phyloP scores from a whole-genome alignment of 2,888 invertebrate genomes.

The Drosophila neutralis region DNA sequence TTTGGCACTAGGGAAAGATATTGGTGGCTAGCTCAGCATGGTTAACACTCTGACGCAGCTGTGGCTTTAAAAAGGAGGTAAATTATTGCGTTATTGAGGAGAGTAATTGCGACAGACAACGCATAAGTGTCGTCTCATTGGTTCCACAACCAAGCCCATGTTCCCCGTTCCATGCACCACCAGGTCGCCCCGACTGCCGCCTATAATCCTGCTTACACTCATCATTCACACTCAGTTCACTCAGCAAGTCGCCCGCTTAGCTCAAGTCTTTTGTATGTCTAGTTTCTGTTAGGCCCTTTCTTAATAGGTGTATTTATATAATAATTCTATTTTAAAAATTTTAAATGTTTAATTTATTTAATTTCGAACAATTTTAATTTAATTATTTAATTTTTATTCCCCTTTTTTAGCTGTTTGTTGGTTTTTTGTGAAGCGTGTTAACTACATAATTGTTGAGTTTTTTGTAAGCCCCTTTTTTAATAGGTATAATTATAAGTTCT shows the following conservation, averaged over 20 bases:
- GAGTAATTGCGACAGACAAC: constrained; percentile 70
- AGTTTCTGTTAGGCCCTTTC: not conserved
- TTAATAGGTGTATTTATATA: not conserved
- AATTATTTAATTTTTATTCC: not conserved
- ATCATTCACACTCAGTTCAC: constrained; percentile 57
- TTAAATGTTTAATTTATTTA: not conserved
- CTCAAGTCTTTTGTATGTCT: not conserved
- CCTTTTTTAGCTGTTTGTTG: constrained; percentile 14
- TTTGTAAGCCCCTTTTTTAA: not conserved
- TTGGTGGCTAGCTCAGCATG: not conserved
- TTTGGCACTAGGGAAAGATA: constrained; percentile 29
- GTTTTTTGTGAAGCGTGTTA: constrained; percentile 51
- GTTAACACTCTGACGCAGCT: not conserved
- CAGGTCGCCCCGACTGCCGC: not conserved
- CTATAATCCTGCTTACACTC: constrained; percentile 19
- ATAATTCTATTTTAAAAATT: not conserved
- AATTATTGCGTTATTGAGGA: constrained; percentile 71
- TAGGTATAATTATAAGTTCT: not conserved
- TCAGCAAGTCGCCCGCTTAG: constrained; percentile 19
- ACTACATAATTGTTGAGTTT: constrained; percentile 18
- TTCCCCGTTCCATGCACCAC: constrained; percentile 28
- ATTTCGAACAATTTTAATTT: not conserved
- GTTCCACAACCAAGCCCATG: constrained; percentile 11
- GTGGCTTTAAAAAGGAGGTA: constrained; percentile 56
- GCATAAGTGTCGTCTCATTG: constrained; percentile 22